Conservation (phyloP, 2,888 invertebrate species). For the Merodon equestris region DNA sequence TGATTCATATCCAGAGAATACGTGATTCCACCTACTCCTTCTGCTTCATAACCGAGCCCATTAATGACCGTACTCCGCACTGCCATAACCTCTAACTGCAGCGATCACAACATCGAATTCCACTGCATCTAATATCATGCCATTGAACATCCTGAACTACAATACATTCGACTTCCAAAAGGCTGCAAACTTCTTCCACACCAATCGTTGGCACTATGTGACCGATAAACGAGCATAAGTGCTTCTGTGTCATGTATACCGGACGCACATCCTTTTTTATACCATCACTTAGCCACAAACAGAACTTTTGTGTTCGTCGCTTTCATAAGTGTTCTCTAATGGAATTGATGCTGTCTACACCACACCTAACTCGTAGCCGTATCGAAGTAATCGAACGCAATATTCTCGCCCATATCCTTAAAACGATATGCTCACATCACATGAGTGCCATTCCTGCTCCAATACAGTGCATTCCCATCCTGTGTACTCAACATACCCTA, state of each 20-base stretch:
- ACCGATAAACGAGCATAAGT: constrained; percentile 21
- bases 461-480: not conserved
- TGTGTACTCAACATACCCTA: constrained; percentile 4
- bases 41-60: too few species aligned
- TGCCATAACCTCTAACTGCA: too few species aligned
- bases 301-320: constrained; percentile 37
- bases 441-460: constrained; percentile 17
- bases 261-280: constrained; percentile 44
- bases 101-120: too few species aligned
- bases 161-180: too few species aligned
- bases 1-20: too few species aligned
- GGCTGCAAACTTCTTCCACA: constrained; percentile 23
- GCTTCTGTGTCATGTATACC: not conserved
- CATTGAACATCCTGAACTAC: too few species aligned
- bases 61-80: too few species aligned
- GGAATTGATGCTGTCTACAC: too few species aligned
- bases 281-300: constrained; percentile 55
- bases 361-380: not conserved
- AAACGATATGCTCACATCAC: constrained; percentile 36
- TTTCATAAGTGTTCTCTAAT: too few species aligned
- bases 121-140: too few species aligned
- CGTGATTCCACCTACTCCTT: too few species aligned
- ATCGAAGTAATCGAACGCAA: constrained; percentile 57
- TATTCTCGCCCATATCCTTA: constrained; percentile 32
- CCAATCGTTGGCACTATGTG: constrained; percentile 16